These are phyloP conservation scores for Kryptopterus vitreolus DNA, from an alignment of 2,797 vertebrate genomes.

Conservation along the genomic window DNA sequence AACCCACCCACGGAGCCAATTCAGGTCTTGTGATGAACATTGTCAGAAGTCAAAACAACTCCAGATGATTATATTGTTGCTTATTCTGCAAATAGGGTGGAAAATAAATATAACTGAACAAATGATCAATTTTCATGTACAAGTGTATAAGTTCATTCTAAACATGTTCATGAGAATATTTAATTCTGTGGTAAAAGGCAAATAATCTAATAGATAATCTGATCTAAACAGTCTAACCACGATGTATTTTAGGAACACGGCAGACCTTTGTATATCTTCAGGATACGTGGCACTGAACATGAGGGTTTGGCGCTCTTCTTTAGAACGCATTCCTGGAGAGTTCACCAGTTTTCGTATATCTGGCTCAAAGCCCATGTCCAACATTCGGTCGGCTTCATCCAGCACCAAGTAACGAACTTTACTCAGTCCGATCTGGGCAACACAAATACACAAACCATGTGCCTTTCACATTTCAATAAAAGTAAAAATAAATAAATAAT, in stretches of 20 bases:
- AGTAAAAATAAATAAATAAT: neutral
- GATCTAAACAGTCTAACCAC: too few species aligned
- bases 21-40: too few species aligned
- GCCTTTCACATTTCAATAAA: neutral
- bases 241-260: neutral
- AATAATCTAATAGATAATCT: neutral
- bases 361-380: constrained; percentile 94
- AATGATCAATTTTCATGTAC: too few species aligned
- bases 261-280: constrained; percentile 86
- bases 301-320: constrained; percentile 87
- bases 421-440: constrained; percentile 77
- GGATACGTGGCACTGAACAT: constrained; percentile 98
- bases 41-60: too few species aligned
- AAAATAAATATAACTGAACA: too few species aligned
- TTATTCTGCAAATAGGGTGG: too few species aligned
- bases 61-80: too few species aligned
- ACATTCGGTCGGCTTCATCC: constrained; percentile 95
- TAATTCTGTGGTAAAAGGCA: too few species aligned
- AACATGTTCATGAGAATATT: too few species aligned
- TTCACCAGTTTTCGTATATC: constrained; percentile 85
- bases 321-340: constrained; percentile 83
- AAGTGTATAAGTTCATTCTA: too few species aligned
- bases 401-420: constrained; percentile 86
- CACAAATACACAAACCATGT: neutral
- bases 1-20: too few species aligned